Evolutionary conservation across 2,113 vertebrate species (phyloP), one percentile per base, ranked within the genome.

Genomic region (Mus musculus): DNA sequence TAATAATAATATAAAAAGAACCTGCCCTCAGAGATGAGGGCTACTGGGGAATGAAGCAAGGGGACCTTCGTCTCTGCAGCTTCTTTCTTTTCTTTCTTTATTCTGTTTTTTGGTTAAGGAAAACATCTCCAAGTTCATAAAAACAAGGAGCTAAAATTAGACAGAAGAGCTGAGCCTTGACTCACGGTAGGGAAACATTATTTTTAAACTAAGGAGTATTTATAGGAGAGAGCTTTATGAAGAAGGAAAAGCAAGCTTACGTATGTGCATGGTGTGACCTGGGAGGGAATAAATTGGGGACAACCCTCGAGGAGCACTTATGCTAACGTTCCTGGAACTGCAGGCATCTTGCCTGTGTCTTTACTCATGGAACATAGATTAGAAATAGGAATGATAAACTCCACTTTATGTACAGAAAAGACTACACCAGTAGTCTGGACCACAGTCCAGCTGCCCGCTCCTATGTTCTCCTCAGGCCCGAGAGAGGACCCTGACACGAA

Each of bases 71-170:
- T 96, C 71, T 94, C 80, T 80, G 20, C 20, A 28, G 28, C 91
- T 63, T 84, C 82, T 89, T 95, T 82, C 63, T 78, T 76, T 91
- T 33, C 65, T 54, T 88, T 54, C 65, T 28, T 85, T 71, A 65
- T 84, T 94, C 78, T 90, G n/a, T 95, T 93, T 96, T 96, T 96
- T 97, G 93, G 88, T 92, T 95, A 97, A 98, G 63, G 81, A 95
- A 97, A 98, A 95, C 96, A 97, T 95, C 93, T 94, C 81, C 56
- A 96, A 97, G 97, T 97, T 96, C 94, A 95, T 94, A 95, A 97
- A 97, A 97, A 97, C 92, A 97, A 97, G 96, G 67, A 95, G 94
- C 96, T 98, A 98, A 98, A 97, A 97, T 98, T 98, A 97, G 93
- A 94, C 14, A 93, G 96, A 42, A 94, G 94, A 96, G 92, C 67